Conservation (phyloP, 2,113 vertebrate genomes). For the Picathartes gymnocephalus region DNA sequence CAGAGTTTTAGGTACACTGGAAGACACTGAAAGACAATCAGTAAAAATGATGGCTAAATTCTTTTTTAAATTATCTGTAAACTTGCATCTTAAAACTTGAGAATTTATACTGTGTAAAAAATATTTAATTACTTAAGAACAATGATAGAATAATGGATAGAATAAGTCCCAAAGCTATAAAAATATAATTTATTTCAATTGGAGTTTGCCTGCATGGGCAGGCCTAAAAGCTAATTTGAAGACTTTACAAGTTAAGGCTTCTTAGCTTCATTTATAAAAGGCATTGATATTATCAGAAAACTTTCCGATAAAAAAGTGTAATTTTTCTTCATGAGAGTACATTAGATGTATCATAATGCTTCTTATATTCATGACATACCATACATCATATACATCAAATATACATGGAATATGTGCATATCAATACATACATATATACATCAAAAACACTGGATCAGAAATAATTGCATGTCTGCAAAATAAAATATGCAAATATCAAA, state of each 20-base stretch:
- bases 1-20: not conserved
- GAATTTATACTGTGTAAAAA: not conserved
- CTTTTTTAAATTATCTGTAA: not conserved
- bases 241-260: not conserved
- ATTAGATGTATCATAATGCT: conserved; percentile 38
- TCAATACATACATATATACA: conserved; percentile 53
- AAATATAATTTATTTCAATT: not conserved
- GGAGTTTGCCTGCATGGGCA: not conserved
- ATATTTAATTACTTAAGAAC: not conserved
- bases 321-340: conserved; percentile 28
- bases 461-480: conserved; percentile 69
- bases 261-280: conserved; percentile 4
- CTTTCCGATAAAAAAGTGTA: conserved; percentile 5
- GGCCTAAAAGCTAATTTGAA: not conserved
- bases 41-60: conserved; percentile 34
- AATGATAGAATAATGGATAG: not conserved
- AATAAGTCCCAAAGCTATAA: not conserved
- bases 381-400: not conserved
- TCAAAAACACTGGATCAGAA: conserved; percentile 65
- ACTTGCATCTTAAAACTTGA: not conserved
- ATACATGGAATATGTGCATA: conserved; percentile 46
- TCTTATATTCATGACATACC: conserved; percentile 60
- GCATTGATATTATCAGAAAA: not conserved
- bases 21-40: not conserved
- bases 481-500: conserved; percentile 63